Base-by-base conservation (phyloP, 2,113 vertebrate species). In the Reinhardtius hippoglossoides region DNA sequence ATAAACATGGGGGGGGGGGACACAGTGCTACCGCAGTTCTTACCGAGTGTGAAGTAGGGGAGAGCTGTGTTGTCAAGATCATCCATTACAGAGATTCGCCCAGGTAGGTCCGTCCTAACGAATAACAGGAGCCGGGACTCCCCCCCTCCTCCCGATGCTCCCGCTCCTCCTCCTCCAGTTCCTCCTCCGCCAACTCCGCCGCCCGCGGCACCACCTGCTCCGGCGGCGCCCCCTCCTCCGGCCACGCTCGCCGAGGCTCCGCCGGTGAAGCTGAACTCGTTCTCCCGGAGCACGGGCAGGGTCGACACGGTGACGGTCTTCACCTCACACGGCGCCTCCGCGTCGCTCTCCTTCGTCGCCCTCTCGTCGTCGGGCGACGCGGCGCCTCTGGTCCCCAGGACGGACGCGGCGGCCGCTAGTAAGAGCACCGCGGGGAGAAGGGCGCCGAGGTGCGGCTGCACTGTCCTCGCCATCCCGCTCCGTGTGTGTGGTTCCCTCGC, bases 41-140 rank as follows among this genome's bases (percentile, higher is more conserved):
- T 95, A 99, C 97, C 97, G 81, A 99, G 96, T 44, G 96, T 97
- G 95, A 99, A 99, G 95, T 97, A 99, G 70, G 98, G 98, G 86
- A 98, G 96, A 93, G 97, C 98, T 4, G 98, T 99, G 95, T 99
- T 99, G 93, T 99, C 97, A 91, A 99, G 95, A 93, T 99, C 98
- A 94, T 99, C 98, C 94, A 97, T 95, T 76, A 99, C 97, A 40
- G 97, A 96, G 87, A 99, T 95, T 93, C 95, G 94, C 82, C 97
- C 98, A 44, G 98, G 97, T 88, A 98, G 93, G 93, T 99, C 98
- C 83, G 95, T 98, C 82, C 97, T 95, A 90, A 99, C 96, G 94
- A 98, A 97, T 85, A 99, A 94, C 79, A 97, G 91, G 80, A 99
- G 95, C 68, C 96, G 96, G 88, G 97, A 97, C 88, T 98, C 97